Base-by-base conservation (phyloP, 2,113 vertebrate genomes). In the Trematocara variabile region DNA sequence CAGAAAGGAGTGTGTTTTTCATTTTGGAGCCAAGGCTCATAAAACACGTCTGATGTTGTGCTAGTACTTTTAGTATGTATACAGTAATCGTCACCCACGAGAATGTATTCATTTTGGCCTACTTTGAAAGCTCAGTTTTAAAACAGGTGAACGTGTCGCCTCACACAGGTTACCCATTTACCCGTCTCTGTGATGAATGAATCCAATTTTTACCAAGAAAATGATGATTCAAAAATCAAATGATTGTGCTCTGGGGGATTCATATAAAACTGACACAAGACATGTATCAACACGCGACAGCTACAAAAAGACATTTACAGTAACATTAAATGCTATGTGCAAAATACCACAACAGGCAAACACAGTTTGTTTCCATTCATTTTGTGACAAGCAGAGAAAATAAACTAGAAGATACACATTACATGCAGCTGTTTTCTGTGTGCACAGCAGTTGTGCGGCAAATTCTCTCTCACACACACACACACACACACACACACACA, bases 81-180 rank as follows among this genome's bases (percentile, higher is more conserved):
- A 70, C 53, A 79, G 81, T 60, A 78, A 68, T 73, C 13, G 50
- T 81, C 28, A 86, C 13, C 81, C 12, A 18, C 48, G 12, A 82
- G 65, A 9, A 5, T 20, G 20, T 86, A 22, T 79, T 86, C 3
- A 73, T 63, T 79, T 16, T 70, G 56, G 86, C 80, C 83, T 53
- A 84, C n/a, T 87, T 84, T 87, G 22, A 84, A 75, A 63, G 77
- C 63, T 78, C 46, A 20, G 83, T 80, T 87, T 88, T 65, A 11
- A 84, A 53, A 60, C 18, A 30, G 50, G 12, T 22, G 18, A 79
- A 22, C 3, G 28, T 2, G 8, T 73, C 10, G 8, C 41, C 79
- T 58, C 16, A 30, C 56, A 5, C 3, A 39, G 46, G 14, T 87
- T 68, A 77, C 22, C 41, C 14, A 34, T 20, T 77, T 41, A 52